phyloP scores from a whole-genome alignment of 2,113 vertebrate species.

The Chitala chitala region DNA sequence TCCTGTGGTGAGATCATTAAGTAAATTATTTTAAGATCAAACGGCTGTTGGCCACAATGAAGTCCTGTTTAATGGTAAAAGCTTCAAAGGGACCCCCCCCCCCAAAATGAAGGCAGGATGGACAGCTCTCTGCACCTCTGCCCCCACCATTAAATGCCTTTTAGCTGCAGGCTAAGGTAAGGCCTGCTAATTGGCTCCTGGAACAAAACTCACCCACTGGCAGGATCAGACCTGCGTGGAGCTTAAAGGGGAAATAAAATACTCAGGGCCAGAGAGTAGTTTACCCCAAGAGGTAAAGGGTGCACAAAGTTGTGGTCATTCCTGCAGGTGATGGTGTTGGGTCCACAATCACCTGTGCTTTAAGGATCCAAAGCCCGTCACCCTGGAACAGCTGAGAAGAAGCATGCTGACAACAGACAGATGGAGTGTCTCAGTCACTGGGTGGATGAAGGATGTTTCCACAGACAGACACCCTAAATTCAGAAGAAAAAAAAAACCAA shows the following conservation, averaged over 20 bases:
- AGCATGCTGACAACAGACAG: too few relatives aligned
- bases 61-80: constrained; percentile 95
- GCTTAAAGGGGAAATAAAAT: constrained; percentile 77
- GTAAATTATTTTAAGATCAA: constrained; percentile 99
- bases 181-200: constrained; percentile 96
- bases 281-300: not conserved
- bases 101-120: constrained; percentile 90
- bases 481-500: too few relatives aligned
- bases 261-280: constrained; percentile 74
- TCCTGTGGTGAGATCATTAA: constrained; percentile 99
- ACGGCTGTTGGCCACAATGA: constrained; percentile 96
- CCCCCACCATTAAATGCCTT: constrained; percentile 85
- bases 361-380: too few relatives aligned
- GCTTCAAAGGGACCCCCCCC: constrained; percentile 78
- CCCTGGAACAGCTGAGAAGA: too few relatives aligned
- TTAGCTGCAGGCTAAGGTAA: constrained; percentile 98
- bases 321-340: not conserved
- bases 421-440: too few relatives aligned
- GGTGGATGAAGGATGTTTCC: too few relatives aligned
- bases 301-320: constrained; percentile 2
- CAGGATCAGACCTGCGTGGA: constrained; percentile 89
- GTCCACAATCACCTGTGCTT: too few relatives aligned
- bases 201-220: constrained; percentile 97
- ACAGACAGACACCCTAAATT: too few relatives aligned
- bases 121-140: constrained; percentile 86